Conservation (phyloP, 2,888 invertebrate species). For the Clepsis dumicolana region DNA sequence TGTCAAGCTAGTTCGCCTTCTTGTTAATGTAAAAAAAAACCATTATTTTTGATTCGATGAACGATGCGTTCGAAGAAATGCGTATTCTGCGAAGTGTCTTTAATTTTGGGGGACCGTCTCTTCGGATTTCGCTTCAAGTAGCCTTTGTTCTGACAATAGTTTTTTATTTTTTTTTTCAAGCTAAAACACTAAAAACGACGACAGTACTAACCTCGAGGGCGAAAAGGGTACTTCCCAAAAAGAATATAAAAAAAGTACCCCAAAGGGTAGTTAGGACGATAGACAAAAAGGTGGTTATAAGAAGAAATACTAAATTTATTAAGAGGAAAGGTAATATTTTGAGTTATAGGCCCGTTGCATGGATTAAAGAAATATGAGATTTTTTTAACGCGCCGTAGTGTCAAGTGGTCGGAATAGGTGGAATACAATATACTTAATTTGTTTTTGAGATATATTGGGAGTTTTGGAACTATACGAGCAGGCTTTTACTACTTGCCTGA, state of each 20-base stretch:
- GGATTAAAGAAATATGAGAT: conserved; percentile 38
- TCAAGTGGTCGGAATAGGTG: not conserved
- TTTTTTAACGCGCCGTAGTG: not conserved
- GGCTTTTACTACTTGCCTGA: too few species aligned
- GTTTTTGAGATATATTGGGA: too few species aligned
- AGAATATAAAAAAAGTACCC: conserved; percentile 53
- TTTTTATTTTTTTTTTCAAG: conserved; percentile 33
- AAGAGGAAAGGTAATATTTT: conserved; percentile 74
- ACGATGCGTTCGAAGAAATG: not conserved
- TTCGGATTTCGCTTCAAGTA: not conserved
- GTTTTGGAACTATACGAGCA: too few species aligned
- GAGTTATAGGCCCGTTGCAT: conserved; percentile 22
- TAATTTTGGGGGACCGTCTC: not conserved
- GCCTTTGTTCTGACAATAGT: not conserved
- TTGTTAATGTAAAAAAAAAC: too few species aligned
- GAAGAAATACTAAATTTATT: conserved; percentile 70
- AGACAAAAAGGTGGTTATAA: conserved; percentile 69
- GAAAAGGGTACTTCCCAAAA: conserved; percentile 31
- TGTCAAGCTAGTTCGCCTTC: too few species aligned
- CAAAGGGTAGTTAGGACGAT: conserved; percentile 62
- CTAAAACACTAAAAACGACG: conserved; percentile 24
- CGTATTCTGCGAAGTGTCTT: not conserved
- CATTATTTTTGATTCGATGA: not conserved
- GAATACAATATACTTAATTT: not conserved
- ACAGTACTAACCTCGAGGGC: conserved; percentile 26